A percentile compares a stretch with the other conserved stretches of the same genome.
Conservation (phyloP, 2,797 vertebrate species). For the Sebastes aleutianus region DNA sequence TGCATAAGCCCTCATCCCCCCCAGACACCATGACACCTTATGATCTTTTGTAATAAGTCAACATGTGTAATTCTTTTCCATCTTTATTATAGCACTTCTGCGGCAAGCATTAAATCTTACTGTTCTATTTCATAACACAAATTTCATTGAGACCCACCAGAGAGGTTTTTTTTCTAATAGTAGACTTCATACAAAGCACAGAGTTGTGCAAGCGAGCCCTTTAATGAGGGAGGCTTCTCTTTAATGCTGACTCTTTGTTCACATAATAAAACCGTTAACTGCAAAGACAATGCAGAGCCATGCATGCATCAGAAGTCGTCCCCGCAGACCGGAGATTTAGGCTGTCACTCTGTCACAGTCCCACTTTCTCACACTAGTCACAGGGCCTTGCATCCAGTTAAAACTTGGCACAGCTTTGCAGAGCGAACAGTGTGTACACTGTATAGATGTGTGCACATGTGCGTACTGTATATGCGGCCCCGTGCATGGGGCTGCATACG, state of each 20-base stretch:
- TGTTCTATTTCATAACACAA: slow-evolving; percentile 42
- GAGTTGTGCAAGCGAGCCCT: slow-evolving; percentile 58
- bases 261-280: slow-evolving; percentile 67
- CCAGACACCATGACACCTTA: slow-evolving; percentile 4
- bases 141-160: slow-evolving; percentile 40
- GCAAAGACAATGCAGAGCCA: slow-evolving; percentile 61
- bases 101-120: slow-evolving; percentile 43
- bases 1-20: not conserved
- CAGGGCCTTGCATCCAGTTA: slow-evolving; percentile 45
- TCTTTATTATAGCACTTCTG: slow-evolving; percentile 37
- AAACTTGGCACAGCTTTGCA: slow-evolving; percentile 48
- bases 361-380: slow-evolving; percentile 66
- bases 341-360: slow-evolving; percentile 60
- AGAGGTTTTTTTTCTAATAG: slow-evolving; percentile 25
- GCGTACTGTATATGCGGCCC: slow-evolving; percentile 15
- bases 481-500: slow-evolving; percentile 20
- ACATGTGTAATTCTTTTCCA: slow-evolving; percentile 30
- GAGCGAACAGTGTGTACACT: not conserved
- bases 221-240: slow-evolving; percentile 61
- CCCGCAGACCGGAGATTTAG: slow-evolving; percentile 57
- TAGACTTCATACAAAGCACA: slow-evolving; percentile 44
- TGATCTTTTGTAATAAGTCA: slow-evolving; percentile 29
- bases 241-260: slow-evolving; percentile 66
- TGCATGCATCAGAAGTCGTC: slow-evolving; percentile 50
- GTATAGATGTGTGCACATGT: slow-evolving; percentile 1